A percentile compares a stretch with the other conserved stretches of the same genome.
Conservation (phyloP, 2,113 vertebrate genomes). For the Pimephales promelas region DNA sequence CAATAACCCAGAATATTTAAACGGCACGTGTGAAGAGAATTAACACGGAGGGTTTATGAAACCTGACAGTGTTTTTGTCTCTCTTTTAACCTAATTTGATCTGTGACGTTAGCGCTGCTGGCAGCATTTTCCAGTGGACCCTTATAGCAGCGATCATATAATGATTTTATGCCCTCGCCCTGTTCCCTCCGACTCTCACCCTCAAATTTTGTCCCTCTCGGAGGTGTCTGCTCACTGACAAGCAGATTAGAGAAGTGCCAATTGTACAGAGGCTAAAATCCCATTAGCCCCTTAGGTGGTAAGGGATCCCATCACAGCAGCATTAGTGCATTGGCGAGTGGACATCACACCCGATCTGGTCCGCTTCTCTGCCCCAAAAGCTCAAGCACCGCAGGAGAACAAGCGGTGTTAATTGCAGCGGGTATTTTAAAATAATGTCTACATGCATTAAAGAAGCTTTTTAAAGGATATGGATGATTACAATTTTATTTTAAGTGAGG, state of each 20-base stretch:
- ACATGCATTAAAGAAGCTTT: neutral
- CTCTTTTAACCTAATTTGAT: constrained; percentile 37
- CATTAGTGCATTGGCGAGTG: constrained; percentile 49
- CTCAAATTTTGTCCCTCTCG: constrained; percentile 35
- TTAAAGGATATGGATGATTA: neutral
- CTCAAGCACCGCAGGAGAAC: constrained; percentile 38
- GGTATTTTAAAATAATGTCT: constrained; percentile 30
- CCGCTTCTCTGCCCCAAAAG: neutral
- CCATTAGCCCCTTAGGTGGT: constrained; percentile 60
- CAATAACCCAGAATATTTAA: constrained; percentile 13
- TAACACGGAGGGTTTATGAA: constrained; percentile 10
- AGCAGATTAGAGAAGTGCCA: constrained; percentile 61
- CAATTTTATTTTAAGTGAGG: neutral
- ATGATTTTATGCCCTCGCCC: constrained; percentile 18
- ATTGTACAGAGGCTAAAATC: constrained; percentile 57
- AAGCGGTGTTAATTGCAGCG: constrained; percentile 42
- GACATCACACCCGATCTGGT: constrained; percentile 25
- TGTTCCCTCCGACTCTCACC: neutral
- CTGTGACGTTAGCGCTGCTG: constrained; percentile 1
- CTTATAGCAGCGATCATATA: neutral
- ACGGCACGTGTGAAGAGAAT: neutral
- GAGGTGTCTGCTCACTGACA: constrained; percentile 53
- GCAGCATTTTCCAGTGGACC: neutral
- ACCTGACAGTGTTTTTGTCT: constrained; percentile 1
- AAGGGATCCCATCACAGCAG: constrained; percentile 41